These are phyloP conservation scores for Chanos chanos DNA, from an alignment of 2,797 vertebrate genomes.

Conservation along the genomic window DNA sequence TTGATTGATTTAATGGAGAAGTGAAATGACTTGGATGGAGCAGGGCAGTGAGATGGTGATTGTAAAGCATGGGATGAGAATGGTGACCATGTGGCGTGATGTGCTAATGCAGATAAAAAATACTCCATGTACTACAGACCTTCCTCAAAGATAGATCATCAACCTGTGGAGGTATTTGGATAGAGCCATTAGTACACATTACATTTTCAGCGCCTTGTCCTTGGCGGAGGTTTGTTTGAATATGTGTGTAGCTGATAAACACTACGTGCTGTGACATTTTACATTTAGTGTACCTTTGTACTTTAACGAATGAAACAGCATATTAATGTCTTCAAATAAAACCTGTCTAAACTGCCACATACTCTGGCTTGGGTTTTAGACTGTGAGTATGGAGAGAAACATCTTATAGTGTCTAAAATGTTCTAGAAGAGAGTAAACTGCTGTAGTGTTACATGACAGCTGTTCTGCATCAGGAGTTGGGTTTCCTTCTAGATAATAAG, in stretches of 20 bases:
- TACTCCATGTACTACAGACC: constrained; percentile 17
- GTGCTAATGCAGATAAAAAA: not conserved
- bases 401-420: not conserved
- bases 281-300: too few species aligned
- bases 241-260: too few species aligned
- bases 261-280: too few species aligned
- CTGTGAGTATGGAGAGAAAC: not conserved
- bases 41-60: not conserved
- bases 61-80: not conserved
- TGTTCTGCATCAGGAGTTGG: constrained; percentile 4
- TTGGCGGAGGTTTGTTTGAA: too few species aligned
- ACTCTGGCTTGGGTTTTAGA: not conserved
- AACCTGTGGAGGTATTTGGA: constrained; percentile 17
- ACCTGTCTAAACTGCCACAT: too few species aligned
- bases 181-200: too few species aligned
- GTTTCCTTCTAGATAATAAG: constrained; percentile 14
- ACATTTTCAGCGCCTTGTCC: too few species aligned
- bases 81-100: not conserved
- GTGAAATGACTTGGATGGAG: not conserved
- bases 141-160: constrained; percentile 7
- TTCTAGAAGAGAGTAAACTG: constrained; percentile 1
- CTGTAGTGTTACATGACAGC: constrained; percentile 13
- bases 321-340: too few species aligned
- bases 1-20: not conserved
- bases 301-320: too few species aligned